These are phyloP conservation scores for Thereva nobilitata DNA, from an alignment of 2,888 invertebrate genomes.

Conservation along the genomic window DNA sequence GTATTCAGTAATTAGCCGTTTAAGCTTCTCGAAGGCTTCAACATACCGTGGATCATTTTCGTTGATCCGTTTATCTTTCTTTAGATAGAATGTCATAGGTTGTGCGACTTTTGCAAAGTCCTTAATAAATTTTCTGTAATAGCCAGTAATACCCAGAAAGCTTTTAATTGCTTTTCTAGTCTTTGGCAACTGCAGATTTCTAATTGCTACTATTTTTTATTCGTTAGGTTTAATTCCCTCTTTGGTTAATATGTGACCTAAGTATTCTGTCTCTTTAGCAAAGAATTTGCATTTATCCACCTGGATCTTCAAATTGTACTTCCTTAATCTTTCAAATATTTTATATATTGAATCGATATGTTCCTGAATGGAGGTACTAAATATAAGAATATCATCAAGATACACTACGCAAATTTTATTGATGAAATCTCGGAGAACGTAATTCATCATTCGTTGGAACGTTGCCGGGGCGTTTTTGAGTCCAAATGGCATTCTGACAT, in stretches of 20 bases:
- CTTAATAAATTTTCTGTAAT: neutral
- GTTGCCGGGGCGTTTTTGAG: too few species aligned
- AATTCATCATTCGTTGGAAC: too few species aligned
- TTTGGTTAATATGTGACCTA: slow-evolving; percentile 3
- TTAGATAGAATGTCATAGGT: slow-evolving; percentile 27
- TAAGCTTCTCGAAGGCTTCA: too few species aligned
- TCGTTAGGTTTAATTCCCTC: slow-evolving; percentile 4
- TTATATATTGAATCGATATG: too few species aligned
- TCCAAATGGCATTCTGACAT: too few species aligned
- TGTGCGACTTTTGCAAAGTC: slow-evolving; percentile 17
- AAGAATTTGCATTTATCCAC: slow-evolving; percentile 6
- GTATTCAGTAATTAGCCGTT: too few species aligned
- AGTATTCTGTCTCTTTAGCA: neutral
- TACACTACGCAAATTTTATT: too few species aligned
- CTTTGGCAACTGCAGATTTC: slow-evolving; percentile 20
- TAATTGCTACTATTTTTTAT: neutral
- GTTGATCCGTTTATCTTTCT: slow-evolving; percentile 20
- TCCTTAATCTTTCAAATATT: too few species aligned
- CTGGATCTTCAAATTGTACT: neutral
- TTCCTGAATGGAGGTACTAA: too few species aligned
- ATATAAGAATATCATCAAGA: too few species aligned
- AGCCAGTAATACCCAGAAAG: slow-evolving; percentile 18
- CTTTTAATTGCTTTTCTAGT: slow-evolving; percentile 28
- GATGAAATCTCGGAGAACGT: too few species aligned
- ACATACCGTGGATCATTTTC: too few species aligned